Conservation (phyloP, 2,888 invertebrate genomes). For the Smittia sp. region DNA sequence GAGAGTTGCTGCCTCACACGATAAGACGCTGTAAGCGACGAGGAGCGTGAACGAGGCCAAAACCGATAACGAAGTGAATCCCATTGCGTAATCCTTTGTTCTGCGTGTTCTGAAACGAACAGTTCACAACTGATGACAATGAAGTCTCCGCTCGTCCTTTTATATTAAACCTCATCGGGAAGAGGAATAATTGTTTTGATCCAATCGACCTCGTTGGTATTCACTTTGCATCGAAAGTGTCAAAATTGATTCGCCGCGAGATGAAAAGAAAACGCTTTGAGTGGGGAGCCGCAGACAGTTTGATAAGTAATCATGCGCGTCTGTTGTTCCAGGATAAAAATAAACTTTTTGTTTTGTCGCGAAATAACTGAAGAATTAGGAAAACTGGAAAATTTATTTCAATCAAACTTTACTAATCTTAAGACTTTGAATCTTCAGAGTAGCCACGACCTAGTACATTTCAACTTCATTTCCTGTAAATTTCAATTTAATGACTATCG, state of each 20-base stretch:
- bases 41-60: slow-evolving; percentile 23
- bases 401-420: no score
- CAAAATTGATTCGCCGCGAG: slow-evolving; percentile 6
- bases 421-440: no score
- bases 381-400: neutral
- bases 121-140: slow-evolving; percentile 12
- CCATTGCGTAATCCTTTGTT: slow-evolving; percentile 23
- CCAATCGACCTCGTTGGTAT: slow-evolving; percentile 6
- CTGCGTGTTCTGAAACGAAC: neutral
- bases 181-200: neutral
- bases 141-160: neutral
- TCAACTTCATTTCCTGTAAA: slow-evolving; percentile 59
- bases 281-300: no score
- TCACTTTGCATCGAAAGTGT: slow-evolving; percentile 30
- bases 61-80: slow-evolving; percentile 9
- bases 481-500: slow-evolving; percentile 72
- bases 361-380: neutral
- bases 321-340: no score
- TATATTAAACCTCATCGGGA: slow-evolving; percentile 1
- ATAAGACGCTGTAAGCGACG: slow-evolving; percentile 18
- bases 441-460: slow-evolving; percentile 45
- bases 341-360: neutral
- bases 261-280: neutral
- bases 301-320: no score
- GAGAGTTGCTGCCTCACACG: neutral